Conservation (phyloP, 2,113 vertebrate genomes). For the Taurulus bubalis region DNA sequence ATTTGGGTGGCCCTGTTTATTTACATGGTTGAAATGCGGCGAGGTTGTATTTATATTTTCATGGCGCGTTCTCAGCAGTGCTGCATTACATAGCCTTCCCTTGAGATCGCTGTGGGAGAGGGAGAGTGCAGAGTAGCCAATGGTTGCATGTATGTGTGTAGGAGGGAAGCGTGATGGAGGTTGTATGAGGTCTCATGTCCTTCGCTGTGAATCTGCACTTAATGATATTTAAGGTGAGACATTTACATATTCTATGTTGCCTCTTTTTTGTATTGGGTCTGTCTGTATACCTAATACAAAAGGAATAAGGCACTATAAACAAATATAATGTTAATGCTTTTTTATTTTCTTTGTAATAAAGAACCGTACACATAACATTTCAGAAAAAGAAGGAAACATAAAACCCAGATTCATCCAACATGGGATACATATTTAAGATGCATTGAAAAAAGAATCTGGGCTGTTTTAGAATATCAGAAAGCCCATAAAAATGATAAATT, state of each 20-base stretch:
- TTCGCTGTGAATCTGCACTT: constrained; percentile 31
- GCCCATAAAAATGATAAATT: background rate
- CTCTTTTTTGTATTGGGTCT: background rate
- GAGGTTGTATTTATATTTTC: constrained; percentile 96
- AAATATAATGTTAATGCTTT: background rate
- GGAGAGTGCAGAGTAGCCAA: constrained; percentile 29
- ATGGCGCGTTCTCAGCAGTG: constrained; percentile 97
- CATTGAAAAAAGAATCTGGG: background rate
- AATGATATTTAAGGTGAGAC: background rate
- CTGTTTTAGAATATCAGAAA: background rate
- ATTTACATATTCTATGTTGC: background rate
- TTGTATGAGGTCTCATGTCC: constrained; percentile 39
- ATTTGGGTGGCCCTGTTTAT: constrained; percentile 99
- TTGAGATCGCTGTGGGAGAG: constrained; percentile 75
- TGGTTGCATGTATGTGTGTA: constrained; percentile 15
- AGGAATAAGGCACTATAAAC: background rate
- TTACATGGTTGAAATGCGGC: constrained; percentile 97
- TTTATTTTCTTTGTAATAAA: background rate
- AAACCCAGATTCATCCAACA: background rate
- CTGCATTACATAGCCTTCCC: constrained; percentile 89
- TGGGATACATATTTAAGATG: background rate
- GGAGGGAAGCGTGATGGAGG: constrained; percentile 10
- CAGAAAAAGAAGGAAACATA: background rate
- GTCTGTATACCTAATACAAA: background rate
- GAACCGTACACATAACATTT: background rate